Percentiles rank a stretch among this genome's conserved stretches.
Conservation (phyloP, 2,888 invertebrate species). For the Rotaria magnacalcarata region DNA sequence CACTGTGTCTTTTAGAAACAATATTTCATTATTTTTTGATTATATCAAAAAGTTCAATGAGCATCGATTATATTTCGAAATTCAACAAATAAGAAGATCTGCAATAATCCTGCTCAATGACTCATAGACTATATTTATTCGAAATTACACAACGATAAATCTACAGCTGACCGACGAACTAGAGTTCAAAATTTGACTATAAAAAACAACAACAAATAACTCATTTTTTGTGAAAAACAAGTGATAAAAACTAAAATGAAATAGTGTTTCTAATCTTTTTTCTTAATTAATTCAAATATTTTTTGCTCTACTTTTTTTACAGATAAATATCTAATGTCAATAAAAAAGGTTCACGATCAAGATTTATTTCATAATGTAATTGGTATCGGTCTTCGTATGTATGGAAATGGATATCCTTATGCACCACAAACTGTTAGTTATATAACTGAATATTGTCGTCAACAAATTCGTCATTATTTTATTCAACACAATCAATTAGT, state of each 20-base stretch:
- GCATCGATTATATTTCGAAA: not conserved
- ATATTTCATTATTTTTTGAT: not conserved
- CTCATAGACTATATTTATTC: not conserved
- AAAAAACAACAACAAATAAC: not conserved
- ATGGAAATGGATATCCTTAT: not conserved
- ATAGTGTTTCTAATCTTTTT: no score
- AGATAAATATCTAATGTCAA: not conserved
- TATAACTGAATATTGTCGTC: not conserved
- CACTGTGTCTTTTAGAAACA: not conserved
- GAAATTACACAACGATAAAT: not conserved
- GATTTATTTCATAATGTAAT: not conserved
- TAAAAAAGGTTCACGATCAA: not conserved
- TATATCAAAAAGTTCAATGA: not conserved
- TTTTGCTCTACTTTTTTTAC: not conserved
- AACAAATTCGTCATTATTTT: not conserved
- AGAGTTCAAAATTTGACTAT: not conserved
- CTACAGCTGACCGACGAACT: not conserved
- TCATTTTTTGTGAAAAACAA: no score
- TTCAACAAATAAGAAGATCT: not conserved
- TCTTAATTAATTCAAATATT: no score
- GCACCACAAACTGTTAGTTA: not conserved
- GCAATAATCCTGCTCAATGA: not conserved
- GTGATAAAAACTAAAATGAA: no score
- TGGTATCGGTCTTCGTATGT: constrained; percentile 10
- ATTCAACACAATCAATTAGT: not conserved